These are phyloP conservation scores for Lymantria dispar DNA, from an alignment of 2,888 invertebrate genomes.

Conservation along the genomic window DNA sequence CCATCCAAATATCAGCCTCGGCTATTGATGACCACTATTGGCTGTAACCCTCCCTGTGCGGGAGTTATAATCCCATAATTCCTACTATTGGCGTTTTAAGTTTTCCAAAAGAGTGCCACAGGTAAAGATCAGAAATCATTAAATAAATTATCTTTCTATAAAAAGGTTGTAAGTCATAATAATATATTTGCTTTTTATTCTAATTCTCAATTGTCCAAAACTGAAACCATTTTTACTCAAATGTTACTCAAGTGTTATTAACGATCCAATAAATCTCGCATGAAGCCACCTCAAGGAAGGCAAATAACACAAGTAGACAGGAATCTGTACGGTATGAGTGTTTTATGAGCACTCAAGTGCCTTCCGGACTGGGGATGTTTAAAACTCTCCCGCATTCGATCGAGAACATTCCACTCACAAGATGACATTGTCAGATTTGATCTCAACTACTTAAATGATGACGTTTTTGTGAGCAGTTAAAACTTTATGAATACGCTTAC, in stretches of 20 bases:
- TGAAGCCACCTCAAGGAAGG: conserved; percentile 38
- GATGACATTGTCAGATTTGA: conserved; percentile 69
- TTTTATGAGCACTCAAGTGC: conserved; percentile 75
- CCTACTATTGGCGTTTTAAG: too few relatives aligned
- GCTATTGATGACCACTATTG: too few relatives aligned
- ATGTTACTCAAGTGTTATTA: conserved; percentile 16
- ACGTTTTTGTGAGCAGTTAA: conserved; percentile 58
- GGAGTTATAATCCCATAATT: too few relatives aligned
- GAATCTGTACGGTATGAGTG: conserved; percentile 64
- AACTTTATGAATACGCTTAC: conserved; percentile 57
- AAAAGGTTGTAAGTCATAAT: too few relatives aligned
- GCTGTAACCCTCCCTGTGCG: too few relatives aligned
- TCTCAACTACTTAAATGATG: conserved; percentile 50
- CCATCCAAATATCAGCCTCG: too few relatives aligned
- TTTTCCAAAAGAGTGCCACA: too few relatives aligned
- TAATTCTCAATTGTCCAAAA: neutral
- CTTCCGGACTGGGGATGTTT: conserved; percentile 66
- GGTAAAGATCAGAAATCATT: too few relatives aligned
- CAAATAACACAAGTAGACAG: conserved; percentile 56
- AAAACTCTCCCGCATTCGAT: conserved; percentile 60
- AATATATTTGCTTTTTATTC: neutral
- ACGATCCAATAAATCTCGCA: conserved; percentile 32
- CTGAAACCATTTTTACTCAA: conserved; percentile 1
- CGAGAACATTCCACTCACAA: conserved; percentile 58
- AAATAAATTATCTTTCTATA: too few relatives aligned